Percentiles rank a stretch among this genome's conserved stretches.
Conservation (phyloP, 2,113 vertebrate genomes). For the Oceanodroma tethys region DNA sequence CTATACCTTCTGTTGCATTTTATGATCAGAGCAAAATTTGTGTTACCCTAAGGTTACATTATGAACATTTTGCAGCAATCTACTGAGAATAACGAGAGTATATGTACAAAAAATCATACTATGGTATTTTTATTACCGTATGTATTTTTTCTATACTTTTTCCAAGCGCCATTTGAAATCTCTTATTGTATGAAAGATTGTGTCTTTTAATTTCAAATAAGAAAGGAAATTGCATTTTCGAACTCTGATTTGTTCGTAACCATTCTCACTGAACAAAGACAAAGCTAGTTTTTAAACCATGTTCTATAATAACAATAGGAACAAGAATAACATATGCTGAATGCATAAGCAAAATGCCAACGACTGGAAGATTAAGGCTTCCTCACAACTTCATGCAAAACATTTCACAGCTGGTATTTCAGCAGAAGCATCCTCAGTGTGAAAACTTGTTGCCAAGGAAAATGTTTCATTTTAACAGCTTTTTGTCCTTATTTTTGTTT, state of each 20-base stretch:
- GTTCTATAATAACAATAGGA: background rate
- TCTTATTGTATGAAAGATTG: background rate
- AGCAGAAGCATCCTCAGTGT: background rate
- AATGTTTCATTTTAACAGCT: constrained; percentile 51
- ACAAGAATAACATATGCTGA: background rate
- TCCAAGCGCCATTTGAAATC: background rate
- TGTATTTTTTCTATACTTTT: background rate
- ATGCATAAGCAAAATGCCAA: background rate
- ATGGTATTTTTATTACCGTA: background rate
- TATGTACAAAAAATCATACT: background rate
- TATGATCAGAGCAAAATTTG: background rate
- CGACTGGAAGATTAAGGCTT: background rate
- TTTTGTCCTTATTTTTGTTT: background rate
- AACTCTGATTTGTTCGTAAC: background rate
- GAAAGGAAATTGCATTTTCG: background rate
- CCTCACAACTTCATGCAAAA: constrained; percentile 17
- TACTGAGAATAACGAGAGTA: background rate
- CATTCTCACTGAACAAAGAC: constrained; percentile 10
- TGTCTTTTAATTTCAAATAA: background rate
- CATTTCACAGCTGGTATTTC: constrained; percentile 21
- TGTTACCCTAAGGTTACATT: background rate
- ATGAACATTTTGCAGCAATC: background rate
- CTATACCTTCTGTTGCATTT: background rate
- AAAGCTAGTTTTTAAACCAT: background rate
- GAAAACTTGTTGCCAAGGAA: constrained; percentile 40